Base-by-base conservation (phyloP, 92 coral and sea anemone genomes). In the Porites lobata region DNA sequence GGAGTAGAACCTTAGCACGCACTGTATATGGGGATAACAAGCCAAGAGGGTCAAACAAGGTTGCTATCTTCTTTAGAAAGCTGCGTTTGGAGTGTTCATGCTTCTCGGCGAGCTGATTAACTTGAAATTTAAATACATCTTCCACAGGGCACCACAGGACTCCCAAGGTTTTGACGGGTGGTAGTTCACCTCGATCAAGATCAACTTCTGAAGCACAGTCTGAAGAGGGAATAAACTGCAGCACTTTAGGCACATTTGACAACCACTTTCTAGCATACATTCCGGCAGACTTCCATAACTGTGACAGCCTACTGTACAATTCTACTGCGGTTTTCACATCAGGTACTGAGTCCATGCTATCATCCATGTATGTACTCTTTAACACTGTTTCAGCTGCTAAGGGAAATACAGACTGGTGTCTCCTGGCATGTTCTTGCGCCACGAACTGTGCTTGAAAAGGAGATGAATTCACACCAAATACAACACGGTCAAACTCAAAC, bases 131-230 rank as follows among this genome's bases (percentile, higher is more conserved):
- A 29, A 29, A 29, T 29, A 29, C 32, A 29, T 29, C 32, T 29
- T 29, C 32, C 32, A 29, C 2, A 29, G 32, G 32, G 32, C 63
- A 68, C 92, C 91, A 84, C 86, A 74, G 53, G 62, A 91, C 77
- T 47, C 89, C 89, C 22, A 91, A 79, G 10, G 93, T 91, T 64
- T 91, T 91, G 62, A 82, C 91, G 69, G 79, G 58, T 2, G 94
- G 92, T 54, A 94, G 80, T 21, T 90, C 77, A 4, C 89, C 91
- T 17, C 69, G 83, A 65, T 90, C 94, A 19, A 90, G 80, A 65
- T 93, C 87, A 38, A 93, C 96, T 9, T 88, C 94, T 18, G 92
- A 50, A 38, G 91, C 96, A 69, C 92, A 69, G 13, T 94, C 94
- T 7, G 86, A 77, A 20, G 59, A 21, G 54, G 90, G 91, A 12